Base-by-base conservation (phyloP, 2,888 invertebrate species). In the Sicus ferrugineus region DNA sequence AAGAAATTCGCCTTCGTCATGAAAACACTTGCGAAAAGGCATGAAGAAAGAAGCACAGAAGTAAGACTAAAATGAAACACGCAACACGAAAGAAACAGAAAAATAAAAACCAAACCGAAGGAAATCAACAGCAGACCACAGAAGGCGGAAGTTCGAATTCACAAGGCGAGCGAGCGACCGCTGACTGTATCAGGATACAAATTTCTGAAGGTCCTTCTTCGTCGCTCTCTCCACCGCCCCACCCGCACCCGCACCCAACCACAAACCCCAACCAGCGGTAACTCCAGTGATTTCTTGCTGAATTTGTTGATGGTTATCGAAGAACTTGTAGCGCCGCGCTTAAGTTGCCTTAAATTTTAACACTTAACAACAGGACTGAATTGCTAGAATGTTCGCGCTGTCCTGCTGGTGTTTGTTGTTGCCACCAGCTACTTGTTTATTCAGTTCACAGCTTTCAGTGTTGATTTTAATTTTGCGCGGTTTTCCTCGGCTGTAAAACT, bases 271-370 rank as follows among this genome's bases (percentile, higher is more conserved):
- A 3, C 4, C 26, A 28, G 48, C 30, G 63, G 50, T 26, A 50
- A 48, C 50, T 64, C 64, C 14, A 63, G 63, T 48, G 63, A 63
- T 19, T 63, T 63, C 48, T 28, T 19, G 48, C 48, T 63, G 50
- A 28, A 19, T 48, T 63, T 63, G 31, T 23, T 59, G 59, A 67
- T 67, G 59, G 31, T 68, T 62, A 62, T 54, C 56, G 63, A 52
- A 16, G 28, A 52, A 63, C 46, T 61, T 63, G 63, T 61, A 31
- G 63, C 26, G 48, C 54, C 46, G 62, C 61, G 62, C 61, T 50
- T n/a, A 48, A 31, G 68, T 30, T 31, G 68, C 68, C 46, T 68
- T 68, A 63, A 56, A 68, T 68, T n/a, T 68, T 58, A 63, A 28
- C 68, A 68, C 68, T 68, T 68, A 68, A 68, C 62, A 62, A 68